phyloP scores from a whole-genome alignment of 2,797 vertebrate species.

The Sebastes wilsoni region DNA sequence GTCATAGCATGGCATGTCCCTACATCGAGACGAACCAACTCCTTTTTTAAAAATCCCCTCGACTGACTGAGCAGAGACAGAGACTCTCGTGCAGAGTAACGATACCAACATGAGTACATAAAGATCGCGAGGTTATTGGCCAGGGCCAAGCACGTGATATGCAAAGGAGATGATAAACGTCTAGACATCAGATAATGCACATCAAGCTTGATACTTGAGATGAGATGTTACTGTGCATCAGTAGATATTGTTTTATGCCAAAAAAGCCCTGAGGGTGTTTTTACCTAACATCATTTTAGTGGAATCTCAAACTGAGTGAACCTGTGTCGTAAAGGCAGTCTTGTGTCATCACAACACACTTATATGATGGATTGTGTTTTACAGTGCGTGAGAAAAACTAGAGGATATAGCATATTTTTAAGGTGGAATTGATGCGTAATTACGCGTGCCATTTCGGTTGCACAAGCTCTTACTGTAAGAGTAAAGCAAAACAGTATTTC shows the following conservation, averaged over 20 bases:
- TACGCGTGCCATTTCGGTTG: constrained; percentile 14
- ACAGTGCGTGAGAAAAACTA: background rate
- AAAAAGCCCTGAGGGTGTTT: background rate
- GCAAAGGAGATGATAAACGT: constrained; percentile 92
- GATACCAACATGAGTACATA: constrained; percentile 87
- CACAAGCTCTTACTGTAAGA: background rate
- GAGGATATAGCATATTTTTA: background rate
- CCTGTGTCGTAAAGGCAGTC: background rate
- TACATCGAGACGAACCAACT: constrained; percentile 89
- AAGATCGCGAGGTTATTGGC: constrained; percentile 89
- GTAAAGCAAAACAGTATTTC: background rate
- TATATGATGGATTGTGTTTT: background rate
- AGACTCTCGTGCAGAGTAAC: constrained; percentile 87
- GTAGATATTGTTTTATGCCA: background rate
- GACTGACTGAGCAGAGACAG: constrained; percentile 92
- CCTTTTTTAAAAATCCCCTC: constrained; percentile 85
- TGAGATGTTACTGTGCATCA: constrained; percentile 8
- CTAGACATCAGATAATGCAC: constrained; percentile 83
- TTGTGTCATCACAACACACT: background rate
- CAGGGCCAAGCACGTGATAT: constrained; percentile 91
- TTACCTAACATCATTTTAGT: background rate
- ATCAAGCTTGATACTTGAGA: constrained; percentile 41
- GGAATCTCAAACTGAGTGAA: background rate
- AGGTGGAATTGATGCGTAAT: background rate
- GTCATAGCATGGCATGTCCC: constrained; percentile 94